Evolutionary conservation across 2,888 invertebrate species (phyloP).

Genomic region (Theretra japonica): DNA sequence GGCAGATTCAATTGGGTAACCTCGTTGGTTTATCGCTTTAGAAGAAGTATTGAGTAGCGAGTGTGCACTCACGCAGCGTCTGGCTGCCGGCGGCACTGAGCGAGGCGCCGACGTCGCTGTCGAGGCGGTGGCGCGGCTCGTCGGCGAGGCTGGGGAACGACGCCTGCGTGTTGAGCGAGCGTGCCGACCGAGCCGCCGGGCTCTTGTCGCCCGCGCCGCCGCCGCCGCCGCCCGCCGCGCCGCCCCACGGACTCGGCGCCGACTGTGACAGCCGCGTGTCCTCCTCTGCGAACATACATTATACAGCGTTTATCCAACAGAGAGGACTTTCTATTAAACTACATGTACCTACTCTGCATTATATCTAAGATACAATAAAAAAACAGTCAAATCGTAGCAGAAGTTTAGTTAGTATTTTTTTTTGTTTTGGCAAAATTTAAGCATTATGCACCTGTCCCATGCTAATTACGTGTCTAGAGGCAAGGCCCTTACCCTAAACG

Average conservation of each 20-base stretch:
- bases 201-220: constrained; percentile 54
- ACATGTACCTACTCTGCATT: too few species aligned
- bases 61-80: constrained; percentile 61
- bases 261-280: constrained; percentile 70
- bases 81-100: constrained; percentile 81
- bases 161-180: constrained; percentile 62
- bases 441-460: too few species aligned
- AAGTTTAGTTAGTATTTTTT: too few species aligned
- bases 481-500: too few species aligned
- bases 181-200: constrained; percentile 64
- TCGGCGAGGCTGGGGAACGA: constrained; percentile 59
- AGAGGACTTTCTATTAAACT: too few species aligned
- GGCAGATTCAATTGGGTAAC: too few species aligned
- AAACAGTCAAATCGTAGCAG: too few species aligned
- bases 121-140: constrained; percentile 64
- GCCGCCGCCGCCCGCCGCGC: constrained; percentile 34
- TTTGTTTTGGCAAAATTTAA: too few species aligned
- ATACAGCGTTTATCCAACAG: not conserved
- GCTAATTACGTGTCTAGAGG: too few species aligned
- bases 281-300: constrained; percentile 34
- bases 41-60: not conserved
- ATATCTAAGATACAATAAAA: too few species aligned
- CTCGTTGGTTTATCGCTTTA: too few species aligned
- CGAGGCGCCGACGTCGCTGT: constrained; percentile 80
- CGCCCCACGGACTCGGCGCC: constrained; percentile 69